Percentiles rank a stretch among this genome's conserved stretches.
phyloP scores from a whole-genome alignment of 2,888 invertebrate genomes.

The Gymnocheta viridis region DNA sequence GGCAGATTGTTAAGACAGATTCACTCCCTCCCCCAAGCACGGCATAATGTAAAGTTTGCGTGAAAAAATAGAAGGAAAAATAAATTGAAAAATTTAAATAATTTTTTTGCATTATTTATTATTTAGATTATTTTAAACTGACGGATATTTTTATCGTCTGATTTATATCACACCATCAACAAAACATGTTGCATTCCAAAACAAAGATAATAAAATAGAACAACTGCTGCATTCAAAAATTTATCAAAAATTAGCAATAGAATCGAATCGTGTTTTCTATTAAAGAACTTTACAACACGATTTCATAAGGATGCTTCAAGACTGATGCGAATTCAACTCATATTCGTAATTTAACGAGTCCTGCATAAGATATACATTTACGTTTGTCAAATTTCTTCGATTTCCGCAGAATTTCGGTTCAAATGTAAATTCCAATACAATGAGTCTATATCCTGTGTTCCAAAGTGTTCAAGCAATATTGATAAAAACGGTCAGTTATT shows the following conservation, averaged over 20 bases:
- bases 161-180: constrained; percentile 50
- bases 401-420: no score
- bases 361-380: no score
- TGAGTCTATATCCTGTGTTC: no score
- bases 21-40: not conserved
- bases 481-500: not conserved
- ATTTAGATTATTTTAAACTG: constrained; percentile 22
- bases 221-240: constrained; percentile 49
- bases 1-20: not conserved
- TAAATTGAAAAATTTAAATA: constrained; percentile 65
- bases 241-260: no score
- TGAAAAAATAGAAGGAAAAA: constrained; percentile 33
- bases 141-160: constrained; percentile 14
- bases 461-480: no score
- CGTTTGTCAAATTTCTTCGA: no score
- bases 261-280: no score
- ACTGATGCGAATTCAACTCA: no score
- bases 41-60: not conserved
- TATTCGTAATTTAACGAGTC: no score
- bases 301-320: no score
- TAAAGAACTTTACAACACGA: no score
- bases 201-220: not conserved
- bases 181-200: constrained; percentile 50
- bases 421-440: no score
- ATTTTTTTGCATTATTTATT: constrained; percentile 48